Evolutionary conservation across 2,113 vertebrate genomes (phyloP), one percentile per base, ranked within the genome.

Genomic region (Apus apus): DNA sequence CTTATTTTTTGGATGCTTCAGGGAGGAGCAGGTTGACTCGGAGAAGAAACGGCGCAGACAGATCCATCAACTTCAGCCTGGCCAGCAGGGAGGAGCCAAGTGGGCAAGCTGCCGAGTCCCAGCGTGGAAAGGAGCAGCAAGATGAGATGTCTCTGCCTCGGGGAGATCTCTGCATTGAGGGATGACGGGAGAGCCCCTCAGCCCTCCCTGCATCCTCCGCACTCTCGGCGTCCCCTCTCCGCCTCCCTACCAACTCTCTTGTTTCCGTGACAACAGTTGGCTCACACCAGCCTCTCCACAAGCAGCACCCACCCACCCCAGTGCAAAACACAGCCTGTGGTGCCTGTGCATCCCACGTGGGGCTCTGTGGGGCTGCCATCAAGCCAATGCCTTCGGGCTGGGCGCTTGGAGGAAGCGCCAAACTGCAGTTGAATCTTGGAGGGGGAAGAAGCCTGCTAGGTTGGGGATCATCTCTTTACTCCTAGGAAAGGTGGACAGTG

Each of bases 211-310:
- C 48, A 53, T 87, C 62, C 85, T 36, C 95, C 4, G 4, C 83
- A 48, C 83, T 73, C 91, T 90, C 61, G 12, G 83, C 86, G 90
- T 96, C 93, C 91, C 93, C 66, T 85, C 82, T 19, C 91, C 43
- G 18, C 86, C 94, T 92, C 89, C 30, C 14, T 68, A 8, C 36
- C 71, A 23, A 70, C 80, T 84, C 87, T 80, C 70, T 8, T 6
- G 93, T 97, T 95, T 72, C 96, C 90, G 15, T 97, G 96, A 87
- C 95, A 95, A 97, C 90, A 15, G 74, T 16, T 25, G 90, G 87
- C 87, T 95, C 75, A 11, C 79, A 30, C 0, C 6, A 84, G 60
- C 84, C 18, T 84, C 87, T 77, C 72, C 2, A 2, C 1, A 9
- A 3, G 78, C 93, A 38, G 93, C 32, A 1, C 80, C 80, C 64